Percentiles rank a stretch among this genome's conserved stretches.
phyloP scores from a whole-genome alignment of 2,113 vertebrate species.

The Hyperopisus bebe region DNA sequence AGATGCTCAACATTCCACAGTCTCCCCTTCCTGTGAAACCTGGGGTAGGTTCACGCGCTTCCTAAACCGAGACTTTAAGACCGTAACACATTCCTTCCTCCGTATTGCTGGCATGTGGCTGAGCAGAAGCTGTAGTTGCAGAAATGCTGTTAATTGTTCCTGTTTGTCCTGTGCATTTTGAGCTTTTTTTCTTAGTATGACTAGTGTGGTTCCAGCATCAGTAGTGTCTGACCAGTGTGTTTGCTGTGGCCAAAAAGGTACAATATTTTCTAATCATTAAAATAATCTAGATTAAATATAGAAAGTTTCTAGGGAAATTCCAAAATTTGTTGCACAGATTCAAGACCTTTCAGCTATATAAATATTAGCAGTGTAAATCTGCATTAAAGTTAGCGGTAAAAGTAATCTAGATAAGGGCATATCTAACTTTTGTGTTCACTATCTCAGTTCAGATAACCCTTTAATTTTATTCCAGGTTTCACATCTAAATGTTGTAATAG shows the following conservation, averaged over 20 bases:
- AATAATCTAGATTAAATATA: not conserved
- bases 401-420: not conserved
- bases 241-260: not conserved
- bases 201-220: not conserved
- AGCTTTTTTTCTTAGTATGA: not conserved
- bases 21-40: constrained; percentile 70
- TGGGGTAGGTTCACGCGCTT: constrained; percentile 58
- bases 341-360: not conserved
- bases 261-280: not conserved
- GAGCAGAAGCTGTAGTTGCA: not conserved
- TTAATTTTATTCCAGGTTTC: not conserved
- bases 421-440: not conserved
- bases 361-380: not conserved
- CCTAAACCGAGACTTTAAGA: not conserved
- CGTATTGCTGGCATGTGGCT: not conserved
- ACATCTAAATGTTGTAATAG: not conserved
- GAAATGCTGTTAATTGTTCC: not conserved
- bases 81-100: not conserved
- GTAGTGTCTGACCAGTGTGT: not conserved
- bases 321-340: not conserved
- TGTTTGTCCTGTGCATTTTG: not conserved
- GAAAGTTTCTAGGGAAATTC: not conserved
- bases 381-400: not conserved
- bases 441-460: not conserved
- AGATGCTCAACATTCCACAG: constrained; percentile 85